A percentile compares a stretch with the other conserved stretches of the same genome.
phyloP scores from a whole-genome alignment of 23 tunicate genomes.

The Oikopleura dioica region DNA sequence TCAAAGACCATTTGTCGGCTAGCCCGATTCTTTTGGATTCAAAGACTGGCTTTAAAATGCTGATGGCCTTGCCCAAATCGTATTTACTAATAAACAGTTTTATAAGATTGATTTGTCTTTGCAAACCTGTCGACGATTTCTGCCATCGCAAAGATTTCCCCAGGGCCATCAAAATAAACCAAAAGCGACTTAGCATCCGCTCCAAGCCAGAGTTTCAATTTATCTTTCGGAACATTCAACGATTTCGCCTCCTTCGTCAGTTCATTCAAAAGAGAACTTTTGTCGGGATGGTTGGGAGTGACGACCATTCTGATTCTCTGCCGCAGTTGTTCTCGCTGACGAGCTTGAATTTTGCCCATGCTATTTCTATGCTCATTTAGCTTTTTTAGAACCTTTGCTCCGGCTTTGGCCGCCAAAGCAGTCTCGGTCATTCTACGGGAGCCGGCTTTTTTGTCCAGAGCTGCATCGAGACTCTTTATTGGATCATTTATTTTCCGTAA shows the following conservation, averaged over 20 bases:
- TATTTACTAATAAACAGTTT: too few relatives aligned
- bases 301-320: too few relatives aligned
- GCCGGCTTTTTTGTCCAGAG: slow-evolving; percentile 2
- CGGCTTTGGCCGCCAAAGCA: too few relatives aligned
- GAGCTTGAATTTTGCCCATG: too few relatives aligned
- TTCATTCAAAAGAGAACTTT: too few relatives aligned
- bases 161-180: neutral
- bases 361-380: too few relatives aligned
- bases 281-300: too few relatives aligned
- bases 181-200: neutral
- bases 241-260: neutral
- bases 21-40: neutral
- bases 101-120: too few relatives aligned
- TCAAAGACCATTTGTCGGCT: too few relatives aligned
- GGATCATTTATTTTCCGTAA: too few relatives aligned
- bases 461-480: neutral
- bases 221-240: neutral
- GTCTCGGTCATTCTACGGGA: neutral
- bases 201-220: slow-evolving; percentile 1
- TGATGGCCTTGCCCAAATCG: neutral
- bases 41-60: neutral
- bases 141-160: neutral
- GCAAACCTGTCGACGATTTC: slow-evolving; percentile 7
- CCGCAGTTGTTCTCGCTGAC: too few relatives aligned
- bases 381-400: too few relatives aligned